Evolutionary conservation across 2,113 vertebrate species (phyloP), one percentile per base, ranked within the genome.

Genomic region (Orientallactaga bullata): DNA sequence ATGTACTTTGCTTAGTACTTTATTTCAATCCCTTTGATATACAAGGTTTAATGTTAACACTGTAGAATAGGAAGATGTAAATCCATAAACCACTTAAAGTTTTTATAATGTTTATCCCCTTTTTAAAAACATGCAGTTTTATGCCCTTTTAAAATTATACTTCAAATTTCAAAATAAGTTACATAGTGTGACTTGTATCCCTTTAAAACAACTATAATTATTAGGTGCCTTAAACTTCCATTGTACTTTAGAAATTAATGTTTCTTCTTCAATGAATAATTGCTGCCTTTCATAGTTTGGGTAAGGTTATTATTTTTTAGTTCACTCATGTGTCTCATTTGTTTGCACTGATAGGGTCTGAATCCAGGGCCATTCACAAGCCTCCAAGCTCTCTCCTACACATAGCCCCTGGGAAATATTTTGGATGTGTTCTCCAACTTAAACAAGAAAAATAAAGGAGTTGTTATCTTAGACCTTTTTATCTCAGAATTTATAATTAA

Each of bases 131-230:
- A 69, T 32, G 2, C 72, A 72, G 73, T 78, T 2, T 63, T 21
- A n/a, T 83, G 11, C 15, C 15, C 8, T 80, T 87, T 18, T 65
- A 82, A 60, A 85, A 80, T 63, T 21, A 60, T 51, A 82, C 65
- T 91, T 87, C 9, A 16, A 86, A 76, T 76, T 89, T 91, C 47
- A 79, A 78, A 65, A 51, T 92, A 90, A 94, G 32, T 66, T 61
- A 81, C 76, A 61, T 79, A 71, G 4, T n/a, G 2, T 18, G 39
- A 77, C 32, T 94, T 87, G 58, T 94, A 37, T 30, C 30, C 35
- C 13, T 16, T 69, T 8, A 61, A 78, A 91, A 80, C 15, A 88
- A 39, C 15, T 58, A 30, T 42, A 71, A 21, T 77, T 65, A 85
- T 85, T 85, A 63, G 47, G 18, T 15, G 61, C 13, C 55, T 81